Evolutionary conservation across 2,797 vertebrate genomes (phyloP).

Genomic region (Eulemur coronatus): DNA sequence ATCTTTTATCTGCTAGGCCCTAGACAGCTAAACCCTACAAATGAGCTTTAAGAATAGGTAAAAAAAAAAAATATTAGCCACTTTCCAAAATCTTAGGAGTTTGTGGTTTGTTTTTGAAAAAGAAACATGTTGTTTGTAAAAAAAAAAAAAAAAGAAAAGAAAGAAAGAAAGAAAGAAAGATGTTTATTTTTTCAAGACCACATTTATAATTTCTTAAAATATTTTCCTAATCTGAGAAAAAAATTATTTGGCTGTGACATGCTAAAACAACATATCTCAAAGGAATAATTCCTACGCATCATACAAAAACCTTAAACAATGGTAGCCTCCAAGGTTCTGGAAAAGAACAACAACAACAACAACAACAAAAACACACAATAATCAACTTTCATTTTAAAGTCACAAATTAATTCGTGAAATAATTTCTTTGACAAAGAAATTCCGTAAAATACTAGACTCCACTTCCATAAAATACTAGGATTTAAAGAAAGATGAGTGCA

Average conservation of each 20-base stretch:
- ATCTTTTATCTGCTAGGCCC: neutral
- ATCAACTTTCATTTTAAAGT: neutral
- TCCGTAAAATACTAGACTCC: neutral
- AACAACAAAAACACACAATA: neutral
- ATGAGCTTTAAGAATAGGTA: neutral
- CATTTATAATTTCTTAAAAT: constrained; percentile 4
- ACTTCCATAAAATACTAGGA: neutral
- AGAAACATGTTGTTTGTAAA: neutral
- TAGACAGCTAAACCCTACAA: neutral
- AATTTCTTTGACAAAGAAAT: neutral
- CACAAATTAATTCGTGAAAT: neutral
- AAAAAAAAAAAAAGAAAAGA: neutral
- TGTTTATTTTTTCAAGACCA: neutral
- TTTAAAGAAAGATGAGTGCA: neutral
- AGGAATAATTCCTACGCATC: neutral
- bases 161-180: too few species aligned
- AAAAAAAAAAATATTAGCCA: neutral
- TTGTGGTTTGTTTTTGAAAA: neutral
- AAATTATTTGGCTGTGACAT: neutral
- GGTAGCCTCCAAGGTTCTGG: neutral
- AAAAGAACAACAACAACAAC: neutral
- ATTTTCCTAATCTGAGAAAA: neutral
- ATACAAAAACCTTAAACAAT: neutral
- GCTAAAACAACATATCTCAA: neutral
- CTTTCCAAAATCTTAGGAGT: neutral